Percentiles rank a stretch among this genome's conserved stretches.
These are phyloP conservation scores for Varecia variegata DNA, from an alignment of 2,797 vertebrate species.

Conservation along the genomic window DNA sequence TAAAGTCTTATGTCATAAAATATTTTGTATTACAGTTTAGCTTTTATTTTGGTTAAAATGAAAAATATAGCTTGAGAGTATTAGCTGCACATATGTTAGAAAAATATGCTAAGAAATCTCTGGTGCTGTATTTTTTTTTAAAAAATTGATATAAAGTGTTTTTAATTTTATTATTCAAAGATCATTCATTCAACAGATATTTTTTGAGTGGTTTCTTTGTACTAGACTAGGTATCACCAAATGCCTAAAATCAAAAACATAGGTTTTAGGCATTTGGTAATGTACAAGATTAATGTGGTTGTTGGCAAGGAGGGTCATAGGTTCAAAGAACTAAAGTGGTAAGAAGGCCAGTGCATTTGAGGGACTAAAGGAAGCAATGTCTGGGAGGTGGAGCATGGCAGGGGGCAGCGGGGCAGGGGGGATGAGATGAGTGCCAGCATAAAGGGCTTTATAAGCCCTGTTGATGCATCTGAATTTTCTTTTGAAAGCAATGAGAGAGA, in stretches of 20 bases:
- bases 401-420: no score
- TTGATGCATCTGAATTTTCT: neutral
- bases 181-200: neutral
- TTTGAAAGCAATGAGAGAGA: neutral
- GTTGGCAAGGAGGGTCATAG: neutral
- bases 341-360: neutral
- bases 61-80: neutral
- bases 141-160: neutral
- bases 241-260: neutral
- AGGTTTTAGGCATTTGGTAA: neutral
- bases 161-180: neutral
- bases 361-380: neutral
- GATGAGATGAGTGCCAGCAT: neutral
- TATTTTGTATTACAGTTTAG: neutral
- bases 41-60: neutral
- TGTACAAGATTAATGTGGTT: neutral
- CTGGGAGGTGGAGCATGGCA: rapidly evolving
- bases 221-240: neutral
- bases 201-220: neutral
- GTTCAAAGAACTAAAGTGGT: neutral
- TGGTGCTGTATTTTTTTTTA: neutral
- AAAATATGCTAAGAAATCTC: neutral
- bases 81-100: neutral
- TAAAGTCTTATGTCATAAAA: neutral
- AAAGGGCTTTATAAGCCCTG: neutral